Percentiles rank a stretch among this genome's conserved stretches.
Evolutionary conservation across 2,797 vertebrate species (phyloP).

Genomic region (Otolemur crassicaudatus): DNA sequence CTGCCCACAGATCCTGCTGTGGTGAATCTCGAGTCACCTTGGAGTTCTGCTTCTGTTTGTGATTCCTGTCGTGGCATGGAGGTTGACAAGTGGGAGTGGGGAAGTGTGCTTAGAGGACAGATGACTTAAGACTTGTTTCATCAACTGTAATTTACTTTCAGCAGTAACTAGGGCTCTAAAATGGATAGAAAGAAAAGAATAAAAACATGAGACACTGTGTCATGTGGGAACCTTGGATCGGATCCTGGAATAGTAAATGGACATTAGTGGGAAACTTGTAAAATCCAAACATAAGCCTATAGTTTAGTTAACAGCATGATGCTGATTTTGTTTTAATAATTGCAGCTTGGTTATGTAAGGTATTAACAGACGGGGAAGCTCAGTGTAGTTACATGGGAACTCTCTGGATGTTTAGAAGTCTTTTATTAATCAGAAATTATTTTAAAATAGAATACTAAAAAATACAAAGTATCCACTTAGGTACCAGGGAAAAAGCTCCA

Average conservation of each 20-base stretch:
- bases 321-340: neutral
- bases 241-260: neutral
- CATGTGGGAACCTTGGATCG: neutral
- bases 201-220: neutral
- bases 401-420: neutral
- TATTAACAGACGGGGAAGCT: neutral
- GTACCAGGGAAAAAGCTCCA: neutral
- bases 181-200: neutral
- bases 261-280: neutral
- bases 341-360: neutral
- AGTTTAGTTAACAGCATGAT: neutral
- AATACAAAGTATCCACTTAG: neutral
- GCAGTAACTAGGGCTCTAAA: neutral
- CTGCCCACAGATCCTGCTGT: neutral
- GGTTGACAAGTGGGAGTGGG: neutral
- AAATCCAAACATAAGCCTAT: neutral
- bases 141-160: neutral
- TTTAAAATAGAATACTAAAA: constrained; percentile 8
- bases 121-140: neutral
- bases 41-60: accelerated
- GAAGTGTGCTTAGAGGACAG: neutral
- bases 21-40: accelerated
- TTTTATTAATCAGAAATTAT: neutral
- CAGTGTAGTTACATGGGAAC: neutral
- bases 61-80: neutral